Evolutionary conservation across 2,113 vertebrate species (phyloP), one percentile per base, ranked within the genome.

Genomic region (Philantomba maxwellii): DNA sequence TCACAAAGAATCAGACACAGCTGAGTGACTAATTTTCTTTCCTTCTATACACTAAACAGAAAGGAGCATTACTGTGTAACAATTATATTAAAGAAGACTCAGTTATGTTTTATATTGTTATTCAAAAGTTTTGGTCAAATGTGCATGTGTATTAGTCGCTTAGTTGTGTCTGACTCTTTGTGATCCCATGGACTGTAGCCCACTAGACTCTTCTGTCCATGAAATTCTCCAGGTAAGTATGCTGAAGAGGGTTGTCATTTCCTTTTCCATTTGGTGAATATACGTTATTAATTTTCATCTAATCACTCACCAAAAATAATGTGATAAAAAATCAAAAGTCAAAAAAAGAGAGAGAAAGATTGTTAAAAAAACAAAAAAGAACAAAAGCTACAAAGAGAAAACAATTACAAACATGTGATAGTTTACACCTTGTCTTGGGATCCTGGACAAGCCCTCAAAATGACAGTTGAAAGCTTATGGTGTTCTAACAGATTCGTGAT

Each of bases 111-210:
- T 43, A 75, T 25, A 75, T 7, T 75, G 12, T 26, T 43, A 43
- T 75, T 26, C 39, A 75, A 43, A 75, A 75, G 23, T 75, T 75
- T 75, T 75, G 39, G 6, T 23, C 66, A 73, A 73, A 39, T 73
- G 2, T 39, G 36, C 5, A 1, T 39, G 19, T 39, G 10, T 13
- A 3, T 73, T 39, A 39, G 10, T 39, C 10, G 0, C 66, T 70
- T 39, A 70, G 19, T 23, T 70, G 19, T 12, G 10, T 39, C 66
- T 73, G n/a, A 39, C n/a, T 39, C 19, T 70, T 70, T 73, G 19
- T 36, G n/a, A 73, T 5, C 10, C n/a, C n/a, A 39, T 73, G n/a
- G 10, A 73, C 1, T 73, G 5, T 73, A 73, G n/a, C n/a, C 19
- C 66, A 73, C n/a, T 73, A 73, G 66, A 23, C 19, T 39, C 19